These are phyloP conservation scores for Aphodius sticticus DNA, from an alignment of 2,888 invertebrate species.

Conservation along the genomic window DNA sequence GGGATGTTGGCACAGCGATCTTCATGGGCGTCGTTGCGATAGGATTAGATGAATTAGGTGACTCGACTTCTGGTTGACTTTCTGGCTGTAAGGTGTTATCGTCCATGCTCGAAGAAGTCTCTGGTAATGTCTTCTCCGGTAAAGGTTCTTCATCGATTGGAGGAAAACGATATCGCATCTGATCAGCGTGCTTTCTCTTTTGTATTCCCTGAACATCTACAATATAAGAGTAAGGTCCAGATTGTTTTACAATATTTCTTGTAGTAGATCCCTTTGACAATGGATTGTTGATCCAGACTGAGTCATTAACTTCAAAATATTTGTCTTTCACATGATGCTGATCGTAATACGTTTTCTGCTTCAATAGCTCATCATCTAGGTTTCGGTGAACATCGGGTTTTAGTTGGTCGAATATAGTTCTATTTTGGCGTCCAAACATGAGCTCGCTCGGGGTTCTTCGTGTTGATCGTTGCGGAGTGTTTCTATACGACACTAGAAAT, in stretches of 20 bases:
- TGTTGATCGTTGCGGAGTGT: constrained; percentile 15
- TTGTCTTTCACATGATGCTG: neutral
- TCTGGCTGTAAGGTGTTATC: too few species aligned
- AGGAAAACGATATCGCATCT: neutral
- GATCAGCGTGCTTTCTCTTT: constrained; percentile 19
- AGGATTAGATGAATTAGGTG: too few species aligned
- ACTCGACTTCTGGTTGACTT: too few species aligned
- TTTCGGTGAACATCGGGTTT: constrained; percentile 14
- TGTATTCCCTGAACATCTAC: neutral
- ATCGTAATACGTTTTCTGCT: neutral
- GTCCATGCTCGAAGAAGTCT: too few species aligned
- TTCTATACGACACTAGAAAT: constrained; percentile 13
- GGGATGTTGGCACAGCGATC: too few species aligned
- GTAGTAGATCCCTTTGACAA: constrained; percentile 9
- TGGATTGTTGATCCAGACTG: constrained; percentile 14
- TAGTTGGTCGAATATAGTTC: constrained; percentile 15
- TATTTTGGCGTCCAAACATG: constrained; percentile 7
- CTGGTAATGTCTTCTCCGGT: too few species aligned
- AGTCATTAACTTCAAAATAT: neutral
- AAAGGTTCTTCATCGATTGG: too few species aligned
- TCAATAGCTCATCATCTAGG: neutral
- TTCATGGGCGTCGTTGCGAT: too few species aligned
- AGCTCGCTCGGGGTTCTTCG: constrained; percentile 17
- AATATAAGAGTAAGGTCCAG: constrained; percentile 22
- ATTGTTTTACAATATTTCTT: neutral